phyloP scores from a whole-genome alignment of 2,888 invertebrate genomes.

The Andrena hattorfiana region DNA sequence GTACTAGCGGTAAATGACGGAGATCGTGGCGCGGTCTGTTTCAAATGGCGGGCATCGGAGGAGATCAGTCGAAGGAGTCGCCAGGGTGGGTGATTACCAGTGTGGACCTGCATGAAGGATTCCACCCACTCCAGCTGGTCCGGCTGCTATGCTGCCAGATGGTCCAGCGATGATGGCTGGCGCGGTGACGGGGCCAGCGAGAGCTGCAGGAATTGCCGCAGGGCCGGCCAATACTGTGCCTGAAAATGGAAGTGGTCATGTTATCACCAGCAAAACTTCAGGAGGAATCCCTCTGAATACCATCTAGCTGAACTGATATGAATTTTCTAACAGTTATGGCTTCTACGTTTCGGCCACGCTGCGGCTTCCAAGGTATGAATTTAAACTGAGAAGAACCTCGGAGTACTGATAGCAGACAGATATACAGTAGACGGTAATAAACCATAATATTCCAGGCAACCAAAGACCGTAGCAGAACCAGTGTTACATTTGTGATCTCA shows the following conservation, averaged over 20 bases:
- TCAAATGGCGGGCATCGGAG: slow-evolving; percentile 67
- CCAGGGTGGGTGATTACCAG: slow-evolving; percentile 68
- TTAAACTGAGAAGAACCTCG: neutral
- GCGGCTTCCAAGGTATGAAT: neutral
- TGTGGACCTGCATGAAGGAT: slow-evolving; percentile 74
- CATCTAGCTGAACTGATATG: too few species aligned
- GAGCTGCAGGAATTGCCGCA: slow-evolving; percentile 76
- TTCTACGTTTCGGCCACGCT: too few species aligned
- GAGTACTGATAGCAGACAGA: too few species aligned
- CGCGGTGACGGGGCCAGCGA: slow-evolving; percentile 80
- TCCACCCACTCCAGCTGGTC: slow-evolving; percentile 73
- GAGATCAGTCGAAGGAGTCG: slow-evolving; percentile 69
- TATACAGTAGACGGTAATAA: neutral
- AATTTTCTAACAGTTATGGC: too few species aligned
- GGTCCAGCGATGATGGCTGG: slow-evolving; percentile 82
- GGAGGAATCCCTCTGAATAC: neutral
- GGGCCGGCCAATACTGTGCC: slow-evolving; percentile 81
- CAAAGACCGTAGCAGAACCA: neutral
- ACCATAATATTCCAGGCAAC: neutral
- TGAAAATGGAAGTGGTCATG: slow-evolving; percentile 36
- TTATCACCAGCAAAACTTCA: neutral
- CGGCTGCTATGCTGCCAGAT: slow-evolving; percentile 81
- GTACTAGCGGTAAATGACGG: slow-evolving; percentile 80
- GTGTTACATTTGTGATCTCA: neutral
- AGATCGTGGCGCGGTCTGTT: slow-evolving; percentile 78